Percentiles rank a stretch among this genome's conserved stretches.
Conservation (phyloP, 1,140 invertebrate species). For the Delia radicum region DNA sequence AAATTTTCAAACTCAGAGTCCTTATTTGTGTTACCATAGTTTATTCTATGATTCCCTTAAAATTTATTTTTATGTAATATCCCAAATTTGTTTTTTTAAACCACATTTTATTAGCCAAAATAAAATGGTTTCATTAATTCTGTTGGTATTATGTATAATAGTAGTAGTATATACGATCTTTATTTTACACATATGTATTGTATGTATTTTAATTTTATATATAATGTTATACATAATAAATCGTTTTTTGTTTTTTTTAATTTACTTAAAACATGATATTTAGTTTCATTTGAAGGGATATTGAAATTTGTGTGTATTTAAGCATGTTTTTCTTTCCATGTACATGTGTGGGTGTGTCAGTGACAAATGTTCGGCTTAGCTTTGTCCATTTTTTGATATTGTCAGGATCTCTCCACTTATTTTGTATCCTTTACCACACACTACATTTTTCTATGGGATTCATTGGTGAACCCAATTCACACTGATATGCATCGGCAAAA, state of each 20-base stretch:
- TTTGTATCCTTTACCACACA: slow-evolving; percentile 73
- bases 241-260: background rate
- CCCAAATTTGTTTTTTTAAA: too few species aligned
- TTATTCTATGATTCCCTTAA: too few species aligned
- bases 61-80: too few species aligned
- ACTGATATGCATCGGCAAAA: slow-evolving; percentile 81
- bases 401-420: slow-evolving; percentile 46
- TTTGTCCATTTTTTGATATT: background rate
- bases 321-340: background rate
- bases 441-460: slow-evolving; percentile 89
- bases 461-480: slow-evolving; percentile 80
- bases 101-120: too few species aligned
- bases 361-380: background rate
- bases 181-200: too few species aligned
- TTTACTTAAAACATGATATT: background rate
- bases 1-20: too few species aligned
- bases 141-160: too few species aligned
- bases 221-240: too few species aligned
- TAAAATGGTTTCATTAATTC: too few species aligned
- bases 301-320: slow-evolving; percentile 1
- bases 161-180: too few species aligned
- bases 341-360: background rate
- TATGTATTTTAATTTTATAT: too few species aligned
- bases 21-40: too few species aligned
- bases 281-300: background rate